These are phyloP conservation scores for Centropristis striata DNA, from an alignment of 2,113 vertebrate genomes.

Conservation along the genomic window DNA sequence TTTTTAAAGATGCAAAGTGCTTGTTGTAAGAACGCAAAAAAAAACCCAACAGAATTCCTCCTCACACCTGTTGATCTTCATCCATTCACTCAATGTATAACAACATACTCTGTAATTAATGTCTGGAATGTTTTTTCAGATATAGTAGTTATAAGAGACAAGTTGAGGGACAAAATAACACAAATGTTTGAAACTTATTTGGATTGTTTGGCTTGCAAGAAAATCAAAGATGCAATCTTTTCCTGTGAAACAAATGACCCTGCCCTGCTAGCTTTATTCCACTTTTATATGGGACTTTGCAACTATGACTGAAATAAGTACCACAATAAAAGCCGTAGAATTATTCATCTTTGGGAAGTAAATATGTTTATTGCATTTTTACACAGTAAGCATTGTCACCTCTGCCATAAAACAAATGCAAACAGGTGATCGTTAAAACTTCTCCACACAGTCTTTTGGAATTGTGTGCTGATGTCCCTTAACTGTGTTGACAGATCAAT, in stretches of 20 bases:
- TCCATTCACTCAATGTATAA: slow-evolving; percentile 1
- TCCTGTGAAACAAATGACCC: neutral
- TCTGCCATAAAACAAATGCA: neutral
- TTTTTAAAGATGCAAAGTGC: neutral
- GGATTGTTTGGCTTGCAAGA: neutral
- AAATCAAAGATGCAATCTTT: neutral
- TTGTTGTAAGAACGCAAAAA: neutral
- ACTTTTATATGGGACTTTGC: neutral
- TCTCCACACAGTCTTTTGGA: neutral
- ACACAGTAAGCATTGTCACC: neutral
- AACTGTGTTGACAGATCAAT: neutral
- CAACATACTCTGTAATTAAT: neutral
- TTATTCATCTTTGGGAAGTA: slow-evolving; percentile 1
- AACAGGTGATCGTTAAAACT: neutral
- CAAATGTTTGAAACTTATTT: neutral
- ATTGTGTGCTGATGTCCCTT: accelerated
- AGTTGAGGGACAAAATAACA: neutral
- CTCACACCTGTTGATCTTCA: neutral
- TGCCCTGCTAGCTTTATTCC: neutral
- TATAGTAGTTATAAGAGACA: neutral
- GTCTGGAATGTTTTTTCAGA: neutral
- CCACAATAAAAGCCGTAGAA: neutral
- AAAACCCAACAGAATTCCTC: neutral
- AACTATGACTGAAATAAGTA: neutral
- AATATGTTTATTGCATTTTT: neutral